Evolutionary conservation across 2,888 invertebrate species (phyloP), one percentile per base, ranked within the genome.

Genomic region (Fissipunctia ypsillon): DNA sequence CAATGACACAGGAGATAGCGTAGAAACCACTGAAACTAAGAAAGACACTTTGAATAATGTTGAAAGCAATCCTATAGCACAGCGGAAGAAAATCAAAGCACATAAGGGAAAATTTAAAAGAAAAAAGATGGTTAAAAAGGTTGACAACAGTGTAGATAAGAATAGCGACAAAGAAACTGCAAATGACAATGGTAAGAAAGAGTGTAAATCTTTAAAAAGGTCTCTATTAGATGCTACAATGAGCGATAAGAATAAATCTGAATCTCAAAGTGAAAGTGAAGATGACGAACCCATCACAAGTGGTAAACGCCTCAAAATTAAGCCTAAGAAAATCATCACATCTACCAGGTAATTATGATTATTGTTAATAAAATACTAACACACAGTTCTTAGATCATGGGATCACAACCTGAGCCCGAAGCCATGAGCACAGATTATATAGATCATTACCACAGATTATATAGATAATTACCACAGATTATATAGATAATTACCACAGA

Each of bases 211-310:
- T 41, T 91, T 94, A 57, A 95, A 96, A 84, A 89, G 96, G 77
- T 93, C 95, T 38, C 85, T 95, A 43, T 86, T 94, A 80, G 93
- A 94, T 82, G 89, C 92, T 43, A 93, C 92, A 2, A 84, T 93
- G 84, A 94, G 95, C 90, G 95, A 95, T 85, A 95, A 95, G 85
- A 93, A 91, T 75, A 94, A 94, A 91, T 92, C 94, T 56, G 96
- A 96, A 93, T 96, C 95, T 92, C 96, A 96, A 81, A 94, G 93
- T 68, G 95, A 96, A 84, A 95, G 94, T 84, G 95, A 96, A 71
- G 94, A 92, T 31, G 92, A 95, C n/a, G 95, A 95, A 83, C 92
- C 94, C 12, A 89, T 93, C 31, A 89, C 93, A 52, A 93, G 92
- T 67, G 95, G 96, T 5, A 96, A 96, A 88, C 90, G 96, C 60